Percentiles rank a stretch among this genome's conserved stretches.
These are phyloP conservation scores for Keiferia lycopersicella DNA, from an alignment of 2,888 invertebrate genomes.

Conservation along the genomic window DNA sequence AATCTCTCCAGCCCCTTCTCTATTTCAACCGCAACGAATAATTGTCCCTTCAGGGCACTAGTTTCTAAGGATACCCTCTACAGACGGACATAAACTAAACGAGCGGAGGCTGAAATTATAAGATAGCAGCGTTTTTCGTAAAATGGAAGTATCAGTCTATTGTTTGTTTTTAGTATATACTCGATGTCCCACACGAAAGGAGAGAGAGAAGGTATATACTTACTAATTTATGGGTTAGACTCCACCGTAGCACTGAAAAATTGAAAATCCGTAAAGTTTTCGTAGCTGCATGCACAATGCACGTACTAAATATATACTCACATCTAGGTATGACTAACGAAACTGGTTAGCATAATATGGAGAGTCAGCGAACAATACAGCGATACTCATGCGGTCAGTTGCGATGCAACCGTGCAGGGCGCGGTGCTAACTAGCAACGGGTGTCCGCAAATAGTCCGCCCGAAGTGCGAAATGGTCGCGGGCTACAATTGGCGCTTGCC, in stretches of 20 bases:
- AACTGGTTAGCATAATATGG: constrained; percentile 48
- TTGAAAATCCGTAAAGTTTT: background rate
- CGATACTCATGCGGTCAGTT: constrained; percentile 40
- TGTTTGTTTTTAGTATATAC: background rate
- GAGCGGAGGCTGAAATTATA: background rate
- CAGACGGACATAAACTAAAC: constrained; percentile 44
- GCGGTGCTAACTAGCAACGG: constrained; percentile 61
- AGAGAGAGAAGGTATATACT: too few relatives aligned
- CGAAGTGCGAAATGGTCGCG: constrained; percentile 74
- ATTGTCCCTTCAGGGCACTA: constrained; percentile 78
- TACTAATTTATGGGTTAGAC: too few relatives aligned
- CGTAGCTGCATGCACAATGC: background rate
- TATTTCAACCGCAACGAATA: constrained; percentile 63
- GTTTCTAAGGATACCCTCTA: constrained; percentile 62
- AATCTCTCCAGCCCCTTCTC: constrained; percentile 77
- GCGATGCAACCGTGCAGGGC: constrained; percentile 44
- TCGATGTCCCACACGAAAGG: too few relatives aligned
- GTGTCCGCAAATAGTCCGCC: constrained; percentile 69
- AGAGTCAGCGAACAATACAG: constrained; percentile 50
- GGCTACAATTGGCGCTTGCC: constrained; percentile 68
- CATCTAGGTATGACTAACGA: constrained; percentile 34
- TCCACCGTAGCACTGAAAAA: background rate
- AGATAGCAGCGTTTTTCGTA: background rate
- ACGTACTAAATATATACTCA: background rate
- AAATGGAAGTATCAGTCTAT: background rate